Base-by-base conservation (phyloP, 92 coral and sea anemone species). In the Actinostola sp. region DNA sequence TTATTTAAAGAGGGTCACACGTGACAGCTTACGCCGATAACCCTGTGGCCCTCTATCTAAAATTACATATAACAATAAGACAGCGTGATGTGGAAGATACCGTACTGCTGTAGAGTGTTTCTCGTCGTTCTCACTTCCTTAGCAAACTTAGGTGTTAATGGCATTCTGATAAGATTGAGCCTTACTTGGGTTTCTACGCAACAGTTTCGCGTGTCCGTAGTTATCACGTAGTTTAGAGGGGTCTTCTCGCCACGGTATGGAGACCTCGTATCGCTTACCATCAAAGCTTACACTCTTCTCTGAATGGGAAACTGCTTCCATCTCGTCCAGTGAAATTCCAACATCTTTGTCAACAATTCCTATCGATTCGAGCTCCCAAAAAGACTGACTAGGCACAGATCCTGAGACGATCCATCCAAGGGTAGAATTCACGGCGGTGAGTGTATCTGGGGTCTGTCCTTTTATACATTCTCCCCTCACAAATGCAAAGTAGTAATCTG, bases 281-380 rank as follows among this genome's bases (percentile, higher is more conserved):
- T 80, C 82, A 77, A 77, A 70, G 20, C 54, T 73, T 19, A 77
- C 55, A 38, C 66, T 79, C 0, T 36, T 20, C 9, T 63, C 50
- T 51, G 77, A 71, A 30, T 64, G 66, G 31, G 0, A 28, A 28
- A 63, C 79, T 20, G 67, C 84, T 45, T 9, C 8, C 23, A 66
- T 51, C 38, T 75, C 76, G 10, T 73, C 82, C 36, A 31, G 25
- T 2, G 71, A 70, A 33, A 31, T 62, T 19, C 25, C 16, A 9
- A 70, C 41, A 23, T 69, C 25, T 27, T 48, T 78, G 26, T 32
- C 28, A 31, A 51, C 26, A 24, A 85, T 68, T 21, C 86, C 86
- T 8, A 85, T 80, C 0, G 82, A 49, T 61, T 85, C 79, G 1
- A 72, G 72, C 54, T 85, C 90, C 90, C 90, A 67, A 51, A 86